Conservation (phyloP, 64 coral and sea anemone species). For the Cladopsammia gracilis region DNA sequence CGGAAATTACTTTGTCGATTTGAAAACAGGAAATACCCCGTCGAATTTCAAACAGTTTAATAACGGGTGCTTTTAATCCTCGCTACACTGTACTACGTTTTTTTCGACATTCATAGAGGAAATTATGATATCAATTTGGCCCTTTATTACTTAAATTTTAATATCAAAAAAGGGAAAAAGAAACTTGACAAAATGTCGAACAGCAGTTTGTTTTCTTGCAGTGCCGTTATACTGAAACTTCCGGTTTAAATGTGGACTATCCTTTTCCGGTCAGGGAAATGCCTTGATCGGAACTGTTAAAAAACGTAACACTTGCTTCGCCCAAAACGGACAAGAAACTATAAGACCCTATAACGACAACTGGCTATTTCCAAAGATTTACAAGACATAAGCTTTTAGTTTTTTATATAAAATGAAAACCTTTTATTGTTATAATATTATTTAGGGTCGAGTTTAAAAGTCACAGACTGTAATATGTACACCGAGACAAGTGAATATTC, state of each 20-base stretch:
- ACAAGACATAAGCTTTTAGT: too few relatives aligned
- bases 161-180: background rate
- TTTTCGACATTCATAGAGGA: background rate
- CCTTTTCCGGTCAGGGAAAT: background rate
- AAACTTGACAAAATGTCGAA: background rate
- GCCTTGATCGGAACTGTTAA: background rate
- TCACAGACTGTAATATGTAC: too few relatives aligned
- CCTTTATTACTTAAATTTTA: background rate
- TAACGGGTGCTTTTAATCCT: background rate
- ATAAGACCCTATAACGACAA: background rate
- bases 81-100: background rate
- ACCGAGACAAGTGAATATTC: too few relatives aligned
- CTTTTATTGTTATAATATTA: too few relatives aligned
- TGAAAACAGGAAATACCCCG: conserved; percentile 12
- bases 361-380: too few relatives aligned
- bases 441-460: too few relatives aligned
- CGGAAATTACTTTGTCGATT: background rate
- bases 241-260: background rate
- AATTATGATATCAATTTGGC: background rate
- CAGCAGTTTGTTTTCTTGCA: background rate
- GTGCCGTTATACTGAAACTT: background rate
- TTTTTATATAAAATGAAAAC: too few relatives aligned
- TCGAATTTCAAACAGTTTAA: background rate
- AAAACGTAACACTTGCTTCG: background rate
- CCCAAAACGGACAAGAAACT: background rate